Percentiles rank a stretch among this genome's conserved stretches.
Evolutionary conservation across 2,797 vertebrate genomes (phyloP).

Genomic region (Lacerta viridis): DNA sequence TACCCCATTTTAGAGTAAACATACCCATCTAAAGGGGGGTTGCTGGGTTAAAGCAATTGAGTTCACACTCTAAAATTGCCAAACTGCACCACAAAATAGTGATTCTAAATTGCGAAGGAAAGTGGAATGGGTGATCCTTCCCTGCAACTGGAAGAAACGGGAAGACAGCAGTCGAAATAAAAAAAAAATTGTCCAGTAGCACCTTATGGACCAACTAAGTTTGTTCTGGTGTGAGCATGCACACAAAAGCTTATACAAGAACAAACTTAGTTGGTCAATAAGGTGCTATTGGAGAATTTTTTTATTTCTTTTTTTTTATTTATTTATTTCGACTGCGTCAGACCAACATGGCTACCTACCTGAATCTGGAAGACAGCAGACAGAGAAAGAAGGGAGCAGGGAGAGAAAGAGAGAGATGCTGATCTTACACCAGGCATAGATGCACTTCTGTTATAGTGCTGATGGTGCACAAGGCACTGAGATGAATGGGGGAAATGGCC

Average conservation of each 20-base stretch:
- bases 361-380: too few species aligned
- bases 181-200: too few species aligned
- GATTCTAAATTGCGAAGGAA: not conserved
- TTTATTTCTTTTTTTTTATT: too few species aligned
- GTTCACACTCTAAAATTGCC: not conserved
- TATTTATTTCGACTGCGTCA: too few species aligned
- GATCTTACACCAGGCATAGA: slow-evolving; percentile 38
- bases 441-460: slow-evolving; percentile 24
- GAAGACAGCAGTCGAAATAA: not conserved
- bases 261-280: too few species aligned
- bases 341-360: too few species aligned
- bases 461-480: slow-evolving; percentile 35
- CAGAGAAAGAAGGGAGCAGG: not conserved
- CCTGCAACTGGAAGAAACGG: not conserved
- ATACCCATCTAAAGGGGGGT: not conserved
- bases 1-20: not conserved
- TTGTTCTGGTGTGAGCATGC: too few species aligned
- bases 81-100: not conserved
- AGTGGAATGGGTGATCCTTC: too few species aligned
- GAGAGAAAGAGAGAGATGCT: not conserved
- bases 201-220: too few species aligned
- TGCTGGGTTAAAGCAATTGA: not conserved
- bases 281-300: too few species aligned
- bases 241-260: too few species aligned
- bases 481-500: slow-evolving; percentile 23